A percentile compares a stretch with the other conserved stretches of the same genome.
phyloP scores from a whole-genome alignment of 2,113 vertebrate species.

The Turnix velox region DNA sequence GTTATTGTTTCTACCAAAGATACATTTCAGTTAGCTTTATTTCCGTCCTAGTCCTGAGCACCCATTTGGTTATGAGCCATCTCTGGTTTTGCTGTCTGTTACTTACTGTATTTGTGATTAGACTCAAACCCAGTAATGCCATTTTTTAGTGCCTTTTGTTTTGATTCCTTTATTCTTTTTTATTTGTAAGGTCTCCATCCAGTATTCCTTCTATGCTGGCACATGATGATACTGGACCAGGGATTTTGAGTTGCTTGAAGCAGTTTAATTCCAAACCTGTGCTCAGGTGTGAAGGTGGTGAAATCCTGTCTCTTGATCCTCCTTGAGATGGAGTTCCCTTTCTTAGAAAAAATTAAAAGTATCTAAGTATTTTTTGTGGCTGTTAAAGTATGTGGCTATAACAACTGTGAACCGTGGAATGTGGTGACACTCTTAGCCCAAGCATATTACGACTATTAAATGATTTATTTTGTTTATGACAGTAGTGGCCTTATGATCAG shows the following conservation, averaged over 20 bases:
- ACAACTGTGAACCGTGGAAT: background rate
- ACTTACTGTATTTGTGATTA: background rate
- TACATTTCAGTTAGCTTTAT: background rate
- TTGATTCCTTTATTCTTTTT: background rate
- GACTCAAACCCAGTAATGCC: background rate
- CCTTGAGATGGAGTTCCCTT: background rate
- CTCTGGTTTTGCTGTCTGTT: background rate
- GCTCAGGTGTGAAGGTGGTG: background rate
- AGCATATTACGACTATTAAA: background rate
- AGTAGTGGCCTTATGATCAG: background rate
- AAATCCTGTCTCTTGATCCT: background rate
- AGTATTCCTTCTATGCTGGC: background rate
- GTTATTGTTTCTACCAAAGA: background rate
- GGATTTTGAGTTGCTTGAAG: background rate
- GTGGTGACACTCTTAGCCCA: background rate
- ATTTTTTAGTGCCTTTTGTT: background rate
- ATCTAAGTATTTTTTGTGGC: background rate
- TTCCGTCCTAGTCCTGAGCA: background rate
- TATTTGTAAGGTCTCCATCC: background rate
- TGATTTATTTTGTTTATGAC: background rate
- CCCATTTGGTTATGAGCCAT: rapidly evolving
- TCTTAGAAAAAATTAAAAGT: background rate
- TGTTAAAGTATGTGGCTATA: background rate
- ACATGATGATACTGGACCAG: background rate
- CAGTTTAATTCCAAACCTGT: background rate